phyloP scores from a whole-genome alignment of 2,888 invertebrate genomes.

The Erannis defoliaria region DNA sequence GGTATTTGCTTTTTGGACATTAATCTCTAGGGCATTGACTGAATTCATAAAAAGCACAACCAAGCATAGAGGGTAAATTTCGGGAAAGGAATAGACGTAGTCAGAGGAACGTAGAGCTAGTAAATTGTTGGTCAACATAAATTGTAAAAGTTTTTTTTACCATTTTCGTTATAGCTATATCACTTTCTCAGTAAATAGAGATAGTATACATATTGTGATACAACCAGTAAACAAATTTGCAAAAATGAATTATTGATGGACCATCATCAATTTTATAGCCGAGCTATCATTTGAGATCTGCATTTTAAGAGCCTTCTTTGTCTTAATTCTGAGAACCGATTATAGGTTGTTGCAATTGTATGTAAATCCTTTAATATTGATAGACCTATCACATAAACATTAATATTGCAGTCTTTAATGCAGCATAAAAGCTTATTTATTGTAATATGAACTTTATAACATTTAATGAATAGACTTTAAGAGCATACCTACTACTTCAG shows the following conservation, averaged over 20 bases:
- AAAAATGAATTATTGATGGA: constrained; percentile 41
- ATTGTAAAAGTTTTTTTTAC: no score
- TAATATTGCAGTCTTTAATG: constrained; percentile 8
- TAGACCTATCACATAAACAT: constrained; percentile 28
- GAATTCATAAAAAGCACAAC: constrained; percentile 1
- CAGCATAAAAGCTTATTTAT: no score
- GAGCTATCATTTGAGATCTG: constrained; percentile 40
- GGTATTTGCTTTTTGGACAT: constrained; percentile 36
- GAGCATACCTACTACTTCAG: no score
- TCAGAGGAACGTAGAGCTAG: background rate
- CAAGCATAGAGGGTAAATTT: background rate
- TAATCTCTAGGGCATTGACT: constrained; percentile 23
- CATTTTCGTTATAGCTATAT: no score
- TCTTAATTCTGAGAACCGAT: constrained; percentile 46
- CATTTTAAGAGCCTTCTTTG: constrained; percentile 39
- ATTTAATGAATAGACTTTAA: no score
- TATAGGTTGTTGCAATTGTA: constrained; percentile 57
- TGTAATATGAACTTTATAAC: no score
- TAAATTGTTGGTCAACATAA: background rate
- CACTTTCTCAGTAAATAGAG: no score
- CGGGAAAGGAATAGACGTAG: background rate
- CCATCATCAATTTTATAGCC: constrained; percentile 38
- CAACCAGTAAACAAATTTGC: constrained; percentile 2
- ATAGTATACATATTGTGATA: background rate
- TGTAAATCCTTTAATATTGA: constrained; percentile 52